Evolutionary conservation across 2,113 vertebrate genomes (phyloP).

Genomic region (Anoura caudifer): DNA sequence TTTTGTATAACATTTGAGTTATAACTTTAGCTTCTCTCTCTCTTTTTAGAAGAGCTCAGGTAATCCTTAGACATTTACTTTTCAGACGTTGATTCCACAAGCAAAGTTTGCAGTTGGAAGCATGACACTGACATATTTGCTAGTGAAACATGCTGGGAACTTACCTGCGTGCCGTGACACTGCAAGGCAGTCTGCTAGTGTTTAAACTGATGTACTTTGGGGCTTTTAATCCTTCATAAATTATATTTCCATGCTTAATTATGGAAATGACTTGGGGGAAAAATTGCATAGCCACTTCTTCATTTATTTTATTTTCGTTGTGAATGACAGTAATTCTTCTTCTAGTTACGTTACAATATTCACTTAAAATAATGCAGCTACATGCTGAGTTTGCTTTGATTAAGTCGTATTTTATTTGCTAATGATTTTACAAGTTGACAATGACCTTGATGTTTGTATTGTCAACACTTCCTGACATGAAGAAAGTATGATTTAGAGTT

Average conservation of each 20-base stretch:
- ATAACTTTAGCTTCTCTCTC: background rate
- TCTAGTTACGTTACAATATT: conserved; percentile 88
- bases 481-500: conserved; percentile 83
- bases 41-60: conserved; percentile 13
- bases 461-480: conserved; percentile 83
- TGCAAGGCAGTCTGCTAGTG: conserved; percentile 84
- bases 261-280: conserved; percentile 80
- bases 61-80: conserved; percentile 57
- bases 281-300: conserved; percentile 84
- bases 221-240: conserved; percentile 85
- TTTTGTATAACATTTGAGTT: conserved; percentile 27
- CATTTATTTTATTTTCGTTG: conserved; percentile 91
- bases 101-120: conserved; percentile 47
- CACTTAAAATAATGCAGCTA: conserved; percentile 91
- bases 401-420: conserved; percentile 92
- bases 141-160: conserved; percentile 71
- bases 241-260: conserved; percentile 92
- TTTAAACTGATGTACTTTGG: conserved; percentile 83
- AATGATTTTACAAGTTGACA: conserved; percentile 89
- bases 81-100: conserved; percentile 48
- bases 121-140: conserved; percentile 74
- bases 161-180: conserved; percentile 76
- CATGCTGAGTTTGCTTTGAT: conserved; percentile 89
- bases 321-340: conserved; percentile 88
- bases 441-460: conserved; percentile 89